Base-by-base conservation (phyloP, 2,113 vertebrate genomes). In the Xiphophorus maculatus region DNA sequence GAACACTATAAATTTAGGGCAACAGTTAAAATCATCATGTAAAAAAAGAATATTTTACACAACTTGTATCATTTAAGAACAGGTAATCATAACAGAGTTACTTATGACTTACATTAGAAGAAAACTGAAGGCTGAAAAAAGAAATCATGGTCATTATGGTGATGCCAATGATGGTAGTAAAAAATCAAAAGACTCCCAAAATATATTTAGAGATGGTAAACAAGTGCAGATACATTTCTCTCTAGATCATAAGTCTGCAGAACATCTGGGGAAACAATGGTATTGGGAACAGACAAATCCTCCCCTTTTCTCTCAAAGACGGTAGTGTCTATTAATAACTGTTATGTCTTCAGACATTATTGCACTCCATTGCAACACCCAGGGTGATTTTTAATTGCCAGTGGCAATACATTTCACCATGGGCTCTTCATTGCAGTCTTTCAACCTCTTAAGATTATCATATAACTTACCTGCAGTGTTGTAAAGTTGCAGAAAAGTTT, bases 251-350 rank as follows among this genome's bases (percentile, higher is more conserved):
- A 94, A 94, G 89, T 89, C 87, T 76, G 71, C 74, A 76, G 87
- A 84, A 92, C 84, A 90, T 93, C 74, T 67, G 29, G 3, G 78
- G 76, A 90, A 94, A 95, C 94, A 95, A 95, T 94, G 89, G 91
- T 89, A 92, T 93, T 94, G 93, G 86, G 90, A 92, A 90, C 89
- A 94, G 79, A 93, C 93, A 76, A 93, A 94, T 93, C 80, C 87
- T 89, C 80, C 84, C 63, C 82, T 81, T 92, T 89, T 91, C 73
- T 90, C 85, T 67, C 63, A 32, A 40, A 84, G 88, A 90, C 70
- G 73, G 79, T 84, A 89, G 90, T 84, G 88, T 94, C 91, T 94
- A 91, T 94, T 94, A 93, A 94, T 94, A 93, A 94, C 84, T 87
- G 87, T 93, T 89, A 93, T 78, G 84, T 90, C 88, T 92, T 91